Conservation (phyloP, 2,888 invertebrate species). For the Nebria brevicollis region DNA sequence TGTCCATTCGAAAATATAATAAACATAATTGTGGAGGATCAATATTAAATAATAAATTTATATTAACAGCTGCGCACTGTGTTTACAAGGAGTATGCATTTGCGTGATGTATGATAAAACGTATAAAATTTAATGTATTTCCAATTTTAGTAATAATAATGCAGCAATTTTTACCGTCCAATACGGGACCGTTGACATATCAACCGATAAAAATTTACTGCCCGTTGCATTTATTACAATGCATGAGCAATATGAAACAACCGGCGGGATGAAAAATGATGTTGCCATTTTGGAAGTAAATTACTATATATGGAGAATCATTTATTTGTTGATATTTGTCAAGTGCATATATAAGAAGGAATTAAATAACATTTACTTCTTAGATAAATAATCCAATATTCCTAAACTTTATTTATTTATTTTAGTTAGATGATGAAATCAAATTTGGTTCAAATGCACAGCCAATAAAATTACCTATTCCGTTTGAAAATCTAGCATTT, state of each 20-base stretch:
- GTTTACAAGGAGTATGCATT: not conserved
- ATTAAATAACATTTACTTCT: too few species aligned
- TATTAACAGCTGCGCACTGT: constrained; percentile 34
- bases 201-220: constrained; percentile 10
- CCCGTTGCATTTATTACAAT: constrained; percentile 5
- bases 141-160: constrained; percentile 12
- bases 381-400: too few species aligned
- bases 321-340: not conserved
- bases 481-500: too few species aligned
- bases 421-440: too few species aligned
- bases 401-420: not conserved
- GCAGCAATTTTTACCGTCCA: constrained; percentile 3
- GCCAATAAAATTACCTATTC: too few species aligned
- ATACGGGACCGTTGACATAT: constrained; percentile 19
- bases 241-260: not conserved
- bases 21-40: constrained; percentile 43
- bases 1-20: constrained; percentile 38
- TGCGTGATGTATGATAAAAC: not conserved
- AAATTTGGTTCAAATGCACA: too few species aligned
- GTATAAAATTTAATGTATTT: not conserved
- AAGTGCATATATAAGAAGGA: too few species aligned
- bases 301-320: not conserved
- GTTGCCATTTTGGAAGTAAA: constrained; percentile 15
- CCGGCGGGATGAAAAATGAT: constrained; percentile 3
- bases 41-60: constrained; percentile 37